Evolutionary conservation across 2,888 invertebrate genomes (phyloP), one percentile per base, ranked within the genome.

Genomic region (Coremacera marginata): DNA sequence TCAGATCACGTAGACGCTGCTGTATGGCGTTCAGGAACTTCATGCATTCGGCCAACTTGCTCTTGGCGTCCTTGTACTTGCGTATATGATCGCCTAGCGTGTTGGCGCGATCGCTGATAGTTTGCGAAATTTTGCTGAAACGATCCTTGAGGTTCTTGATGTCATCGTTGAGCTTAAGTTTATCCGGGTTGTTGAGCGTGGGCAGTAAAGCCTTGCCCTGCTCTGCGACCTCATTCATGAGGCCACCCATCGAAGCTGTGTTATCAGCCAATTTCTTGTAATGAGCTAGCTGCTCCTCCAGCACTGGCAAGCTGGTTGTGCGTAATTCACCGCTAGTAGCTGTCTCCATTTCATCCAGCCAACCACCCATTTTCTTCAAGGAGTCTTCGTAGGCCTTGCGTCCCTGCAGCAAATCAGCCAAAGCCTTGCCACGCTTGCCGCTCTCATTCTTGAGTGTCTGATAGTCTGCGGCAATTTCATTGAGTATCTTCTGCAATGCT

Each of bases 341-440:
- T 0, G 95, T 95, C 89, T 97, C 97, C 37, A 96, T 96, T 90
- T 98, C 95, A 82, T 95, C 95, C 55, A 97, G 90, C 98, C 98
- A 98, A 83, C 95, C 93, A 81, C 95, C 93, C 86, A 96, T 94
- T 84, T 94, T 94, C 77, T 95, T 94, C 68, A 95, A 91, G 78
- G 95, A 94, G 62, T 92, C 92, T 89, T 98, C 98, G 83, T 96
- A 96, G 67, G 94, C 92, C 84, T 93, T 94, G 78, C 97, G 92
- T 16, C 94, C 94, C 87, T 94, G 93, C 14, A 96, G 89, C 14
- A 95, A 90, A 89, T 95, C 94, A 55, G 91, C 92, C 34, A 97
- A 89, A 0, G 93, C 92, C 77, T 93, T 91, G 79, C 94, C 91
- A 83, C 95, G 95, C 75, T 94, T 93, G 73, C 92, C 92, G 37